Evolutionary conservation across 2,113 vertebrate species (phyloP), one percentile per base, ranked within the genome.

Genomic region (Pantherophis guttatus): DNA sequence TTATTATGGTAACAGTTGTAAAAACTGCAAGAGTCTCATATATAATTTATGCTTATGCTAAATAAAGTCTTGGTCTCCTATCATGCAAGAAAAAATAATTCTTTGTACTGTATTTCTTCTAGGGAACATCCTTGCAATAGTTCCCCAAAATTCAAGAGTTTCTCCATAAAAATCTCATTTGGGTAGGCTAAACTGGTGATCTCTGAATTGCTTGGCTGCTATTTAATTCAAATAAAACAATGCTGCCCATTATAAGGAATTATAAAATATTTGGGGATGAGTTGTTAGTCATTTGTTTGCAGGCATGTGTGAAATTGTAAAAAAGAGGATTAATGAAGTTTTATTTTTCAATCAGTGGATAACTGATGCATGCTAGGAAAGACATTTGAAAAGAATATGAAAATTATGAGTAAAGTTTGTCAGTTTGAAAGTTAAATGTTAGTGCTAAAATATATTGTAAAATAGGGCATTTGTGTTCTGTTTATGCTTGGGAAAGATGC

Each of bases 191-290:
- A 57, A 81, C 12, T 50, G 15, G 10, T 88, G 17, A 55, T 39
- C 39, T 89, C 87, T 75, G 85, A 89, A 89, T 48, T 58, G 44
- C 65, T 52, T 93, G 92, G 87, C 87, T 89, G 24, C 92, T 89
- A 10, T 50, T 93, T 58, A 58, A 88, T 7, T 65, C 5, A 33
- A 39, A 87, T n/a, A 29, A 57, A 24, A 55, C 54, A 44, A 88
- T 70, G 19, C 44, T 89, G 15, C 7, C 48, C 23, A 58, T 44
- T 50, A 44, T 62, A 88, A 23, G 21, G 52, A 62, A 53, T 54
- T 88, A 33, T 75, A 88, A 88, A 54, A 89, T 89, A 17, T 92
- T 89, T 48, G 87, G n/a, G 87, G 65, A 9, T 57, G 24, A 57
- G 33, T 81, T 54, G 87, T 54, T 54, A 89, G 52, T 52, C 62